Evolutionary conservation across 2,797 vertebrate genomes (phyloP), one percentile per base, ranked within the genome.

Genomic region (Scleropages formosus): DNA sequence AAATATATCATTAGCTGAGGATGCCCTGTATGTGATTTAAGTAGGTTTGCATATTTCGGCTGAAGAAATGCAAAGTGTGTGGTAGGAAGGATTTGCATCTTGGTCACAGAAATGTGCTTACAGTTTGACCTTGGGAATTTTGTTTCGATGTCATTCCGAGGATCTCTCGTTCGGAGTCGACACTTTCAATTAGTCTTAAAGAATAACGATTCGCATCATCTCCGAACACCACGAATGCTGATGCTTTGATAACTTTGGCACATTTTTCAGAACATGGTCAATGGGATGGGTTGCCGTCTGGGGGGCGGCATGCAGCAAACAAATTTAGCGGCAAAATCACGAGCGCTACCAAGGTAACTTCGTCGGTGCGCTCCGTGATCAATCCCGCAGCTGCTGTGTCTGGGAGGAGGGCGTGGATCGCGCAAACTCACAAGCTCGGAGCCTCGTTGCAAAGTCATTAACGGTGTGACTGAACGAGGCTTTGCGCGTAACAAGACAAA

Each of bases 401-500:
- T 58, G 27, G 31, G 56, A 26, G 59, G 67, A 71, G 22, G 24
- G 24, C 18, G 4, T 4, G 44, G 2, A 56, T 49, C 7, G 39
- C 44, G 11, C 12, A 1, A n/a, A 61, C 68, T 39, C 47, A 16
- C 13, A 56, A 68, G 12, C 47, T n/a, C 26, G 10, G 60, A n/a
- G 12, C 9, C 67, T 76, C 59, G 39, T 63, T 24, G 27, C 60
- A 47, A 49, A 66, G 67, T 61, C 58, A 70, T 62, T 61, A 76
- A 59, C 31, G 11, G 60, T n/a, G 15, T 67, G 66, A 47, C 58
- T 16, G 71, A 76, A 59, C 46, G 75, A 63, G 60, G 56, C 13
- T 8, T 12, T 46, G 39, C 6, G 12, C 59, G 59, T 69, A 76
- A 44, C 46, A 64, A 72, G 75, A 76, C 75, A 76, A 76, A 76